Percentiles rank a stretch among this genome's conserved stretches.
Conservation (phyloP, 2,113 vertebrate genomes). For the Odobenus rosmarus region DNA sequence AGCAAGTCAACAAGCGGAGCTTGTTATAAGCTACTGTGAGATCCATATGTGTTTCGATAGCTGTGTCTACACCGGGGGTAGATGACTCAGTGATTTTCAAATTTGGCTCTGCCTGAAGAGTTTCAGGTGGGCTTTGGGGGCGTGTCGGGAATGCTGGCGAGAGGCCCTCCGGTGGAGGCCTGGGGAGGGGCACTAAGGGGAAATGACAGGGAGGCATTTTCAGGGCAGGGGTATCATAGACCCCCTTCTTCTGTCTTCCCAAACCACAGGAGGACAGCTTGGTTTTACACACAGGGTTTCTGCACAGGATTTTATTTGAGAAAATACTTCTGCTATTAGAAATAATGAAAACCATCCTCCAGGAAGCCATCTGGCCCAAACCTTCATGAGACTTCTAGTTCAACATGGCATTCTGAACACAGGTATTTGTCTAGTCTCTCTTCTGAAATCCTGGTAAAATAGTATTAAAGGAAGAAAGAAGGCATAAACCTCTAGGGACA, state of each 20-base stretch:
- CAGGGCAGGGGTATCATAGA: neutral
- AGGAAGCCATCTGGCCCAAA: neutral
- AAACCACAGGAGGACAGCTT: neutral
- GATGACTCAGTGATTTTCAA: conserved; percentile 42
- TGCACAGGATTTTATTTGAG: neutral
- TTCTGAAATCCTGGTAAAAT: conserved; percentile 31
- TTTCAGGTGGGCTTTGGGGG: neutral
- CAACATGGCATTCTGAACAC: neutral
- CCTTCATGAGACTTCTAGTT: neutral
- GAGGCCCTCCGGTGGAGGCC: too few relatives aligned
- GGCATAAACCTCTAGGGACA: neutral
- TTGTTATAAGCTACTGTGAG: conserved; percentile 43
- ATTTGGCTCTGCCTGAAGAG: neutral
- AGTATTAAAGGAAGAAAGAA: conserved; percentile 13
- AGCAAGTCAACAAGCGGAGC: conserved; percentile 43
- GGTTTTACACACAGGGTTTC: neutral
- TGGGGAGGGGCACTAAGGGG: neutral
- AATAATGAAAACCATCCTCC: neutral
- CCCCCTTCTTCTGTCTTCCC: neutral
- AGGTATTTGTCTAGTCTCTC: neutral
- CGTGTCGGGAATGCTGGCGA: neutral
- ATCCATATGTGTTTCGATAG: neutral
- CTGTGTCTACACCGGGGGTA: neutral
- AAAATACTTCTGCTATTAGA: conserved; percentile 17
- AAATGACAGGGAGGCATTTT: neutral